Evolutionary conservation across 1,140 invertebrate genomes (phyloP), one percentile per base, ranked within the genome.

Genomic region (Zaprionus ghesquierei): DNA sequence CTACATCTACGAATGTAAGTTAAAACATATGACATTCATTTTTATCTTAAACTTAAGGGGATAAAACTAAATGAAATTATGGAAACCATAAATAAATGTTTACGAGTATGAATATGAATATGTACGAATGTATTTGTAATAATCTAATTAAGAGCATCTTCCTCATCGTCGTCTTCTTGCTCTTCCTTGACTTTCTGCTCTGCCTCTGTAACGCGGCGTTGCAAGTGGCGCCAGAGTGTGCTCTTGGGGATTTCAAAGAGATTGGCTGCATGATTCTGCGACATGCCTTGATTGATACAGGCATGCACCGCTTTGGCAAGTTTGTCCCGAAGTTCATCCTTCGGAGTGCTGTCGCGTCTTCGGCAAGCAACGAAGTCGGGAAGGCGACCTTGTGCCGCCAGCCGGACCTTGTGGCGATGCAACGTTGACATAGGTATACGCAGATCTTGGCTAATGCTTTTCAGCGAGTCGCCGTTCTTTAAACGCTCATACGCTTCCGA

Each of bases 351-450:
- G 55, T 93, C 93, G 15, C 94, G 90, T 56, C 92, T 93, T 29
- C 93, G 93, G 59, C 82, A 81, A 76, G 93, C 89, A 65, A 93
- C 93, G 23, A 92, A 92, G 10, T 92, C 71, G 0, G 94, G 94
- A 18, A 94, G 76, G 64, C 93, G 93, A 1, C 94, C 94, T 69
- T 93, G 85, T 33, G 93, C 92, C 2, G 94, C 92, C 1, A 94
- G 84, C 15, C 92, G 92, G 6, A 92, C 91, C 78, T 94, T 94
- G 38, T 94, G 94, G 33, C 94, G 81, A 72, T 94, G 94, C 20
- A 94, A 81, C 12, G 94, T 94, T 13, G 94, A 94, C 90, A 94
- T 94, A 64, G 94, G 94, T 81, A 94, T 94, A 91, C 85, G 93
- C 79, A 70, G 91, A 75, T 61, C 94, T 50, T 82, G 82, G 31